Evolutionary conservation across 1,140 invertebrate species (phyloP).

Genomic region (Rhizoglyphus robini): DNA sequence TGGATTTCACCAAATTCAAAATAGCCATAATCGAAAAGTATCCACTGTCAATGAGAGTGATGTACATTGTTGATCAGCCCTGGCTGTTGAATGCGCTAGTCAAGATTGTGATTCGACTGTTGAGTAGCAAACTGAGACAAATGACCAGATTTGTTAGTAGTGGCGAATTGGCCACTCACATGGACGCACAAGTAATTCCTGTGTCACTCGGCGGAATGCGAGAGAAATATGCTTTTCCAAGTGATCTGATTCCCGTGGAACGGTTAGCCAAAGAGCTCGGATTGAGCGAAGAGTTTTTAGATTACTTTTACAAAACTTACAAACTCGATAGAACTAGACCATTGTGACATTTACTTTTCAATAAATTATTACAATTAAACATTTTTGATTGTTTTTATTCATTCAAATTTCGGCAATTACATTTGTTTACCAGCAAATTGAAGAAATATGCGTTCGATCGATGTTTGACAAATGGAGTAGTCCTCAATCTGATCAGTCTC

Average conservation of each 20-base stretch:
- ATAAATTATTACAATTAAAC: too few relatives aligned
- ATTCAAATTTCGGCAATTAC: too few relatives aligned
- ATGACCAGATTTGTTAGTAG: background rate
- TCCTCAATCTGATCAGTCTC: constrained; percentile 50
- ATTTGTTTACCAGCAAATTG: too few relatives aligned
- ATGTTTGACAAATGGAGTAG: constrained; percentile 60
- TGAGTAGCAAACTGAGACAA: background rate
- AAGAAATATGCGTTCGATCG: constrained; percentile 50
- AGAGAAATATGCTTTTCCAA: background rate
- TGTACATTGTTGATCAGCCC: constrained; percentile 6
- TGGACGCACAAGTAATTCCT: background rate
- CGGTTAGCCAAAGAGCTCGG: background rate
- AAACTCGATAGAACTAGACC: background rate
- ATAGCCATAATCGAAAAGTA: background rate
- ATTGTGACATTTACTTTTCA: too few relatives aligned
- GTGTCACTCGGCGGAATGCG: background rate
- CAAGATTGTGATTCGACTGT: background rate
- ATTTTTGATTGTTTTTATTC: too few relatives aligned
- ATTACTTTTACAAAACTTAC: background rate
- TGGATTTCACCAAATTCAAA: background rate
- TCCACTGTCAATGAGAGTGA: background rate
- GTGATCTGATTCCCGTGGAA: background rate
- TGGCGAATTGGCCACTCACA: background rate
- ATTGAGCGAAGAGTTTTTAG: background rate
- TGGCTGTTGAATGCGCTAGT: constrained; percentile 1